phyloP scores from a whole-genome alignment of 2,113 vertebrate genomes.

The Struthio camelus region DNA sequence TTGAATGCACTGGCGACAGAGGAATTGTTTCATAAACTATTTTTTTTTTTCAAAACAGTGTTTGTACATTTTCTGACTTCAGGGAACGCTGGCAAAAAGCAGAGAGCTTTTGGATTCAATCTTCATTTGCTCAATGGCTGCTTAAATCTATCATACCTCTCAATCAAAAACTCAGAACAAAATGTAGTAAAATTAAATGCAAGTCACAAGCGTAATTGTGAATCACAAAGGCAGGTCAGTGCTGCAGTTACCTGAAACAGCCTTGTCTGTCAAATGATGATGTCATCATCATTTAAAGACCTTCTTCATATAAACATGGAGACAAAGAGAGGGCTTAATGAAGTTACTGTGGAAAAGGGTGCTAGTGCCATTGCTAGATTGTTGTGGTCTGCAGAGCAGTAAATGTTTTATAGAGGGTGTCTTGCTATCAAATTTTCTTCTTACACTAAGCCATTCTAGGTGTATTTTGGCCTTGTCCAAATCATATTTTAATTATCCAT shows the following conservation, averaged over 20 bases:
- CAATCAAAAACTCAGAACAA: neutral
- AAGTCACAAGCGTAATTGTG: neutral
- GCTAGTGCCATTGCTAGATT: rapidly evolving
- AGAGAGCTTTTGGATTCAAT: neutral
- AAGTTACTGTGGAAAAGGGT: neutral
- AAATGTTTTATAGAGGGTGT: neutral
- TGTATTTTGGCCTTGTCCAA: neutral
- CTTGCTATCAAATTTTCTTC: neutral
- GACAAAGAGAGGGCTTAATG: neutral
- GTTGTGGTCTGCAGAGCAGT: neutral
- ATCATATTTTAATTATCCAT: neutral
- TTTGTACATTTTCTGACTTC: neutral
- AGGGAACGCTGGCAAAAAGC: neutral
- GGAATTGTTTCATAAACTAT: neutral
- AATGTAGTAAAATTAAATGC: rapidly evolving
- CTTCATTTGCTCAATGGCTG: rapidly evolving
- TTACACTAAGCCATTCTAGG: neutral
- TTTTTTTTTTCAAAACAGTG: neutral
- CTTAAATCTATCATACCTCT: neutral
- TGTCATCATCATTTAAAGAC: neutral
- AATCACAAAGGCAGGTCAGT: neutral
- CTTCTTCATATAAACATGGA: neutral
- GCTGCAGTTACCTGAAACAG: neutral
- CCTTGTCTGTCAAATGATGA: neutral
- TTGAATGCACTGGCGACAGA: neutral